Evolutionary conservation across 2,797 vertebrate species (phyloP), one percentile per base, ranked within the genome.

Genomic region (Distichodus sexfasciatus): DNA sequence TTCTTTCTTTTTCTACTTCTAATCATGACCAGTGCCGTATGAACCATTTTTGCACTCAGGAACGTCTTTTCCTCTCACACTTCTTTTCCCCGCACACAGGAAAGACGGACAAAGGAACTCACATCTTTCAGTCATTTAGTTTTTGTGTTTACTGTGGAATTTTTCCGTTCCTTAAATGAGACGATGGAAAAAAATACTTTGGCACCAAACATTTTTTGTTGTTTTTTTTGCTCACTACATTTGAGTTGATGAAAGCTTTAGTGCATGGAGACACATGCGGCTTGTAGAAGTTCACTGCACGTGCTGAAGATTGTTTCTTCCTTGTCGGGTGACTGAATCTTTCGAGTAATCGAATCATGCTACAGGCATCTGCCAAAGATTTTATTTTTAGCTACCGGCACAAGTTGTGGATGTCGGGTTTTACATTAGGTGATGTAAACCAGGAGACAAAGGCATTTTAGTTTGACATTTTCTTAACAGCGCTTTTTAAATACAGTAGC

Each of bases 41-140:
- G 82, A 87, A 86, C 64, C 87, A 86, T 90, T 94, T 95, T 94
- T 94, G 94, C 93, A 95, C 96, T 99, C 97, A 99, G 97, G 97
- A 97, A 96, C 95, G 92, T 85, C 79, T 83, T 84, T 81, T 87
- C 86, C 90, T 91, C 88, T 91, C 89, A 87, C 89, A 86, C 90
- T 86, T 84, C 91, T 82, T 9, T 86, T 84, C 91, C 82, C 9
- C 38, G 48, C 43, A 33, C 62, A 55, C 50, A 51, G 10, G 51
- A 41, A 63, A 64, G 40, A 87, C 83, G 23, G 54, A 75, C 65
- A 72, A 81, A 79, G 78, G 74, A 84, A 77, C 70, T 76, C 19
- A 9, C 23, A 9, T 59, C 57, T 12, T 33, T 61, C 35, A 61
- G 40, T 63, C 3, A 65, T 59, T 35, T 19, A 15, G 11, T 48